These are phyloP conservation scores for Octomys mimax DNA, from an alignment of 2,797 vertebrate genomes.

Conservation along the genomic window DNA sequence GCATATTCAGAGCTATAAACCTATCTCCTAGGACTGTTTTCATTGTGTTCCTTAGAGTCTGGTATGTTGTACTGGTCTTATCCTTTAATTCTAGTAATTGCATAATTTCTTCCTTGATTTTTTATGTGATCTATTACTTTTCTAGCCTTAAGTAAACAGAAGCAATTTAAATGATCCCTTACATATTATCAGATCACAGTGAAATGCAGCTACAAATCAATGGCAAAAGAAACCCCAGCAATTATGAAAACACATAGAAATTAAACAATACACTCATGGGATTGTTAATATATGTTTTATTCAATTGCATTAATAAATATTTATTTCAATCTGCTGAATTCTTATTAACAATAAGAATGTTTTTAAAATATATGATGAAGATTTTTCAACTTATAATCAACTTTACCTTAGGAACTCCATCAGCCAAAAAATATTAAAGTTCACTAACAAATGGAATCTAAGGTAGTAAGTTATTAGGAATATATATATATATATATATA, in stretches of 20 bases:
- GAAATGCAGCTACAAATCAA: not conserved
- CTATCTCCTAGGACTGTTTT: not conserved
- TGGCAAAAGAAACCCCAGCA: not conserved
- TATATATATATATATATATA: not conserved
- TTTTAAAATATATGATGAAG: conserved; percentile 25
- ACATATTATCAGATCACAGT: not conserved
- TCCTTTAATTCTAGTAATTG: not conserved
- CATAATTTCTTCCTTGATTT: not conserved
- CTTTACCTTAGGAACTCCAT: not conserved
- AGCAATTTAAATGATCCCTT: not conserved
- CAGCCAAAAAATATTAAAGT: not conserved
- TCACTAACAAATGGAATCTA: not conserved
- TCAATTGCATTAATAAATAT: conserved; percentile 57
- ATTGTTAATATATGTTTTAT: conserved; percentile 53
- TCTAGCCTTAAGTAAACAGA: not conserved
- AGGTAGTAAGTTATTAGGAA: not conserved
- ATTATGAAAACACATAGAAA: not conserved
- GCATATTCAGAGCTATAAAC: not conserved
- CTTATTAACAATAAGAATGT: not conserved
- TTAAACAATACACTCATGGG: not conserved
- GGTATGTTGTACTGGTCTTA: not conserved
- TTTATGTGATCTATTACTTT: not conserved
- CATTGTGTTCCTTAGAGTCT: not conserved
- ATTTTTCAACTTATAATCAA: not conserved
- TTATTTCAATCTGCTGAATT: conserved; percentile 25